phyloP scores from a whole-genome alignment of 1,140 invertebrate genomes.

The Anthonomus grandis region DNA sequence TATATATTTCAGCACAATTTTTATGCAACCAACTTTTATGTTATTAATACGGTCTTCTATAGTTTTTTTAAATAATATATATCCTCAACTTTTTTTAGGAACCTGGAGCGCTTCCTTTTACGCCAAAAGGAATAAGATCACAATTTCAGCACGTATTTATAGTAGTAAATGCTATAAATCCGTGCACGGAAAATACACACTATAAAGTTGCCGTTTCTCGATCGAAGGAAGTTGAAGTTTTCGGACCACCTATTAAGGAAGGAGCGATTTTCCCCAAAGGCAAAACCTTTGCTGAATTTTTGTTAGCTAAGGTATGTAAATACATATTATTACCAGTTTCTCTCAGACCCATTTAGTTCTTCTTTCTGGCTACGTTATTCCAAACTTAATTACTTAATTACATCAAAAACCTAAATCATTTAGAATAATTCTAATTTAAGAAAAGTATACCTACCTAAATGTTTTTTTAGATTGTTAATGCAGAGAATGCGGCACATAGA shows the following conservation, averaged over 20 bases:
- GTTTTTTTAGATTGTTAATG: constrained; percentile 83
- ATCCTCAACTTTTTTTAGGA: constrained; percentile 60
- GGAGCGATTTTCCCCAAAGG: constrained; percentile 83
- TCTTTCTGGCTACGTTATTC: no score
- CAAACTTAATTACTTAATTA: no score
- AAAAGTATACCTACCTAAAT: no score
- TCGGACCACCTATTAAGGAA: constrained; percentile 88
- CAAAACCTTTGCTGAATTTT: constrained; percentile 87
- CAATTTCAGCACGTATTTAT: constrained; percentile 99
- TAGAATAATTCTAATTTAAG: no score
- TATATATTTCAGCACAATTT: no score
- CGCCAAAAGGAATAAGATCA: constrained; percentile 87
- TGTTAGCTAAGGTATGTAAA: constrained; percentile 82
- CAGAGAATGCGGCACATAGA: constrained; percentile 93
- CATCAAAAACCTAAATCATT: no score
- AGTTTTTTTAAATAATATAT: no score
- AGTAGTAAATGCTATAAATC: constrained; percentile 83
- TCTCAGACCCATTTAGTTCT: no score
- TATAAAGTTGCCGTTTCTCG: constrained; percentile 90
- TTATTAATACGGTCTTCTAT: no score
- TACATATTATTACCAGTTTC: no score
- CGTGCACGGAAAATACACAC: constrained; percentile 84
- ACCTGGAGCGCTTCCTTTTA: constrained; percentile 89
- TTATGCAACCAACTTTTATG: no score
- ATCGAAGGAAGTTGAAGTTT: constrained; percentile 93